Base-by-base conservation (phyloP, 2,888 invertebrate species). In the Napeogenes sylphis region DNA sequence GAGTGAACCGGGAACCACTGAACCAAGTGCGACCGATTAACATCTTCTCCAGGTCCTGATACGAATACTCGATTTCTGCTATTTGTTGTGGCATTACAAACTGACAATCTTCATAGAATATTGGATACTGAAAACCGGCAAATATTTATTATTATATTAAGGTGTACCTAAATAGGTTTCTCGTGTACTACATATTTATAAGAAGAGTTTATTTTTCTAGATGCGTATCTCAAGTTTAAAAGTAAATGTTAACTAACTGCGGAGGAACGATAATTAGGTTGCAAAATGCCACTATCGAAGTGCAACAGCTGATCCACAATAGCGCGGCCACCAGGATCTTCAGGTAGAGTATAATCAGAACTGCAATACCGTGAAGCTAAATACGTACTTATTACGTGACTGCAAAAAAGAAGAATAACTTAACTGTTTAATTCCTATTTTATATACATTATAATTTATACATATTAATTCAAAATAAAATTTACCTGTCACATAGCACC, bases 401-500 rank as follows among this genome's bases (percentile, higher is more conserved):
- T 87, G 74, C 1, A 75, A 72, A 53, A 42, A 1, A 35, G 8
- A 42, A 42, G 3, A 42, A 8, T 42, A 42, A 8, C 42, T 3
- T 42, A 8, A 42, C 5, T 42, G 10, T 42, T 42, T 10, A 21
- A 1, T 21, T 21, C 21, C 21, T 21, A 21, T 21, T 10, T 42
- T 42, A 42, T 10, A 42, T 10, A 1, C 42, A 10, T 3, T 3
- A 10, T 10, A 8, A 42, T 42, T 42, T 10, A 10, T 10, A 10
- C 42, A 42, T 10, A 10, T 10, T 42, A 3, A 42, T 3, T 10
- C 10, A 10, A 42, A 3, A 42, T 10, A 42, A 10, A 42, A 10
- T 10, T 10, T 92, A 93, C 78, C 94, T 93, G 76, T 94, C 94
- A 76, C 86, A 87, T 54, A 94, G 75, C 51, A 88, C 80, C 55